Evolutionary conservation across 1,140 invertebrate species (phyloP).

Genomic region (Akabosia matsudoensis): DNA sequence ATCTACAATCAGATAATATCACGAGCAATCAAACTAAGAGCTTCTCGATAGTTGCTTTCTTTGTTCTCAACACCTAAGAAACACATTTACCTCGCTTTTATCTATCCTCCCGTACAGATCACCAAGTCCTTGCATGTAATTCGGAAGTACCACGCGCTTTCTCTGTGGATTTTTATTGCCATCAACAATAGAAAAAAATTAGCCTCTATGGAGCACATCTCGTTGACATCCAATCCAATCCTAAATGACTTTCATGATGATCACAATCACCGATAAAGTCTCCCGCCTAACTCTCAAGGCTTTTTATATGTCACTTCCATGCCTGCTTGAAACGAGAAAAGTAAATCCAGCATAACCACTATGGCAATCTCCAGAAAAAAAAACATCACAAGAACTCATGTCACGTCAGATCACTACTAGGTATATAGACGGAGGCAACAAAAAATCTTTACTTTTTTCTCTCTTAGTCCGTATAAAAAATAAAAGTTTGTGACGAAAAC

Average conservation of each 20-base stretch:
- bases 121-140: too few species aligned
- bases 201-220: not conserved
- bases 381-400: constrained; percentile 10
- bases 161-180: not conserved
- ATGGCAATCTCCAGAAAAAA: not conserved
- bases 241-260: not conserved
- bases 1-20: not conserved
- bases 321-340: not conserved
- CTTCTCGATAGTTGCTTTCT: not conserved
- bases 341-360: too few species aligned
- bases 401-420: not conserved
- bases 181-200: not conserved
- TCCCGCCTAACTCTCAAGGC: not conserved
- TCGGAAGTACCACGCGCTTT: not conserved
- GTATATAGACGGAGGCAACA: not conserved
- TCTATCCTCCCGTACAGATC: too few species aligned
- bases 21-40: not conserved
- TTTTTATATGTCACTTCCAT: constrained; percentile 1
- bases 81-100: too few species aligned
- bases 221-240: not conserved
- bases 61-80: too few species aligned
- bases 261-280: not conserved
- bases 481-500: too few species aligned
- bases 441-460: constrained; percentile 10
- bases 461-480: too few species aligned